Evolutionary conservation across 2,888 invertebrate genomes (phyloP).

Genomic region (Morpho helenor): DNA sequence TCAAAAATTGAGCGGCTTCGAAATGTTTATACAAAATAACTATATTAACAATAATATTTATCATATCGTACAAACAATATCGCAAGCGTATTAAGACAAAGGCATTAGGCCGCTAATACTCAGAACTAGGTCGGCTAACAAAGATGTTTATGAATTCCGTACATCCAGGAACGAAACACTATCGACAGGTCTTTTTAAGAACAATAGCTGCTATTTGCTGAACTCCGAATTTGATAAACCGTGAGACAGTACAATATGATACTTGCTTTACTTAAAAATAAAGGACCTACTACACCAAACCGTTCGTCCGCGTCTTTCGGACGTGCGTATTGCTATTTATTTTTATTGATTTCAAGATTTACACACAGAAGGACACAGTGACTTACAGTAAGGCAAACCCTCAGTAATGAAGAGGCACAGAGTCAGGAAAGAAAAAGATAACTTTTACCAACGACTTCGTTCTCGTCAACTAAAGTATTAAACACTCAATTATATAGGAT

Average conservation of each 20-base stretch:
- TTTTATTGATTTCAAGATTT: no score
- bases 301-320: no score
- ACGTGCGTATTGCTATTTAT: no score
- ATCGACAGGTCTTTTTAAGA: constrained; percentile 46
- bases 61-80: background rate
- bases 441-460: no score
- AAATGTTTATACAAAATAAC: background rate
- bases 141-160: constrained; percentile 44
- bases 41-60: constrained; percentile 6
- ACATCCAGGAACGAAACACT: constrained; percentile 43
- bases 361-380: no score
- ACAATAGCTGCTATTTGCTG: constrained; percentile 65
- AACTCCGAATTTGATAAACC: constrained; percentile 67
- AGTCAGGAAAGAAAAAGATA: no score
- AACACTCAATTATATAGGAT: no score
- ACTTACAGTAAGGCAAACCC: no score
- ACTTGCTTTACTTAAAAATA: constrained; percentile 1
- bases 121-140: constrained; percentile 50
- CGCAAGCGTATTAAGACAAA: background rate
- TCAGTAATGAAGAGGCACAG: no score
- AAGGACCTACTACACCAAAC: background rate
- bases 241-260: constrained; percentile 54
- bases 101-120: constrained; percentile 10
- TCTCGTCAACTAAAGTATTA: no score
- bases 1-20: background rate